phyloP scores from a whole-genome alignment of 2,113 vertebrate species.

The Apaloderma vittatum region DNA sequence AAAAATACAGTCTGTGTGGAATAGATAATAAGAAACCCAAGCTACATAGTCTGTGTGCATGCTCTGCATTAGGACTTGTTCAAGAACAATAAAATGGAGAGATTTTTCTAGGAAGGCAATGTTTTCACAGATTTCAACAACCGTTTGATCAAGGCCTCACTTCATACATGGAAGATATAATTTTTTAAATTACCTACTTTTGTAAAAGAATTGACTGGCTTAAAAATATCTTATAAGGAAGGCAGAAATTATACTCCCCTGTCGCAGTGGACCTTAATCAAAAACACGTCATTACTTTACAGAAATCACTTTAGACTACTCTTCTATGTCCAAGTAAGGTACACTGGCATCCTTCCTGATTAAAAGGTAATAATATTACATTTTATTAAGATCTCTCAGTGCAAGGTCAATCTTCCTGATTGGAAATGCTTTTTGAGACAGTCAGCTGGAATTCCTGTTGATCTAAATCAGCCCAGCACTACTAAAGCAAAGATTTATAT shows the following conservation, averaged over 20 bases:
- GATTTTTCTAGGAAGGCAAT: neutral
- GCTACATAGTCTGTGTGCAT: neutral
- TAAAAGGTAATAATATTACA: neutral
- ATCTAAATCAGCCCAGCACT: neutral
- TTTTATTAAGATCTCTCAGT: neutral
- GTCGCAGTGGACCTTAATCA: neutral
- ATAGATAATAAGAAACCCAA: neutral
- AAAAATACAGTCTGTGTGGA: neutral
- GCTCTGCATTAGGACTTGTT: neutral
- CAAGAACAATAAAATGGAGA: neutral
- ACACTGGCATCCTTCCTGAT: slow-evolving; percentile 17
- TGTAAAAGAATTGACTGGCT: neutral
- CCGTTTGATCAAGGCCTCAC: neutral
- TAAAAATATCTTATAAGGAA: neutral
- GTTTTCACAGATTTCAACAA: neutral
- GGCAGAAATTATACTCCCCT: neutral
- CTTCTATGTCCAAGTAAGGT: neutral
- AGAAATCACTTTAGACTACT: neutral
- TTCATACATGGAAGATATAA: neutral
- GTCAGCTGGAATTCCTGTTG: slow-evolving; percentile 13
- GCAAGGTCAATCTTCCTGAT: slow-evolving; percentile 5
- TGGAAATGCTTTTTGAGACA: slow-evolving; percentile 1
- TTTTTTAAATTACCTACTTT: neutral
- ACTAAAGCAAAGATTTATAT: neutral
- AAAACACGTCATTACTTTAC: neutral